These are phyloP conservation scores for Anas platyrhynchos DNA, from an alignment of 2,113 vertebrate species.

Conservation along the genomic window DNA sequence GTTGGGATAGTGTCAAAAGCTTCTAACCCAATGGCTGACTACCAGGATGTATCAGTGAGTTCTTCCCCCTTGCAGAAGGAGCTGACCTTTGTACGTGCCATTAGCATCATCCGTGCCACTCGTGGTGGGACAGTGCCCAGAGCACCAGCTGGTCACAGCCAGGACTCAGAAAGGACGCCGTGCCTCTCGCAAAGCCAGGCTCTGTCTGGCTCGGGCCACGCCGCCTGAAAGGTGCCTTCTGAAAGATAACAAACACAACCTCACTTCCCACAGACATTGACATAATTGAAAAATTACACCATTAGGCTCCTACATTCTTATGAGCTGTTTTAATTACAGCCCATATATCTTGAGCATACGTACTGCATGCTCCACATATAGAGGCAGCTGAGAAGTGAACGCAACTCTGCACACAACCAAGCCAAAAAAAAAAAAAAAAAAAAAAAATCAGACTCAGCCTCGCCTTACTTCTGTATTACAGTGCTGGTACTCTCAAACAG, in stretches of 20 bases:
- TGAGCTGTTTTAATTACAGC: slow-evolving; percentile 35
- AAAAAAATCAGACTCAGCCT: background rate
- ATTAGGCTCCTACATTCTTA: slow-evolving; percentile 37
- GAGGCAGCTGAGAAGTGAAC: background rate
- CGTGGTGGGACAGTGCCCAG: background rate
- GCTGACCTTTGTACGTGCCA: background rate
- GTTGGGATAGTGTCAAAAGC: background rate
- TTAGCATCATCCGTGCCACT: background rate
- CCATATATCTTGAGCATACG: slow-evolving; percentile 22
- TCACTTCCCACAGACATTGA: slow-evolving; percentile 29
- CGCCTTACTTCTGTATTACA: background rate
- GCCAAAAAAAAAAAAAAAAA: background rate
- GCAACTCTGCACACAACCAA: background rate
- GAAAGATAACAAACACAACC: slow-evolving; percentile 20
- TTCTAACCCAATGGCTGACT: background rate
- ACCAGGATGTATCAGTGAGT: background rate
- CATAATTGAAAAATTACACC: slow-evolving; percentile 50
- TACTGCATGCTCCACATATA: background rate
- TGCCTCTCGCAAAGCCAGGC: background rate
- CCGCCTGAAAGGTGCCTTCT: slow-evolving; percentile 28
- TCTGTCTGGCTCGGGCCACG: background rate
- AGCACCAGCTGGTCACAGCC: background rate
- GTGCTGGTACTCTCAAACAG: background rate
- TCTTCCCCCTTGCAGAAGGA: background rate
- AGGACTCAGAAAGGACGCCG: background rate